Conservation (phyloP, 2,888 invertebrate genomes). For the Aleiodes alternator region DNA sequence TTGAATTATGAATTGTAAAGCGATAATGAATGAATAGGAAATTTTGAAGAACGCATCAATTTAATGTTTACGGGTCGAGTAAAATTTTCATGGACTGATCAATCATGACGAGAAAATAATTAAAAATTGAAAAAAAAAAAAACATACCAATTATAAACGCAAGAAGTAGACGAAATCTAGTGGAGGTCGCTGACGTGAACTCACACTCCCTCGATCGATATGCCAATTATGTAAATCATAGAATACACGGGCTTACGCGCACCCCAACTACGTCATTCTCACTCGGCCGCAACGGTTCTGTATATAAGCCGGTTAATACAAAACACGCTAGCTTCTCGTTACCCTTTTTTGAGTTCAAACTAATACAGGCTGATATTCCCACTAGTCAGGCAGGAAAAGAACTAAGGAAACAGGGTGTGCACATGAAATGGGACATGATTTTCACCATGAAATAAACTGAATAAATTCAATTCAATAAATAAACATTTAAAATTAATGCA, state of each 20-base stretch:
- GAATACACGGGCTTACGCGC: constrained; percentile 42
- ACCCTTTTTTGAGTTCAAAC: not conserved
- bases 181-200: constrained; percentile 43
- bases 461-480: too few species aligned
- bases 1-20: too few species aligned
- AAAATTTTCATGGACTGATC: not conserved
- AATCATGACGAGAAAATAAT: not conserved
- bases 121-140: not conserved
- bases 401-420: too few species aligned
- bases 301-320: not conserved
- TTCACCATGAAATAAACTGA: too few species aligned
- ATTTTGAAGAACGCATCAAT: too few species aligned
- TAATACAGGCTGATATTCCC: not conserved
- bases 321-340: constrained; percentile 18
- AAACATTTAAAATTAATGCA: too few species aligned
- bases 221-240: constrained; percentile 49
- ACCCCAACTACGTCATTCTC: constrained; percentile 14
- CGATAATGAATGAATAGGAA: too few species aligned
- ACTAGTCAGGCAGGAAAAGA: too few species aligned
- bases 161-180: constrained; percentile 4
- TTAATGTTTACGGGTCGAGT: too few species aligned
- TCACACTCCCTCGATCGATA: constrained; percentile 44
- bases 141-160: not conserved
- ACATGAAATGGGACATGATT: too few species aligned
- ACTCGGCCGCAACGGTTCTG: constrained; percentile 6